Conservation (phyloP, 2,888 invertebrate species). For the Spodoptera picta region DNA sequence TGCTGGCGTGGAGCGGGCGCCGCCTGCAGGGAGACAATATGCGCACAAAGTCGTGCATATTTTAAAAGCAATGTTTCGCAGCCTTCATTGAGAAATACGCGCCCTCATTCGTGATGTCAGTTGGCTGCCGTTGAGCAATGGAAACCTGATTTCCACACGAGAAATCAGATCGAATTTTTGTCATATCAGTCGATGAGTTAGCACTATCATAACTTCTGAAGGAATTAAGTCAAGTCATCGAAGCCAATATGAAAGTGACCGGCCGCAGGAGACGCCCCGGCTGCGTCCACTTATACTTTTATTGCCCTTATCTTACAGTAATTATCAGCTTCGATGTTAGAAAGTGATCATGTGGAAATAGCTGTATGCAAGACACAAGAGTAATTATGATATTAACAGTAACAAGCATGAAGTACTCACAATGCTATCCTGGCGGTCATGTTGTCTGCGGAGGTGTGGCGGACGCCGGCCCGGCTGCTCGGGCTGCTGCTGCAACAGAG, state of each 20-base stretch:
- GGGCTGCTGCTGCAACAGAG: constrained; percentile 85
- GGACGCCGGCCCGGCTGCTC: constrained; percentile 74
- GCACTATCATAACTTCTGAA: constrained; percentile 40
- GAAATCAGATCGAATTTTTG: constrained; percentile 80
- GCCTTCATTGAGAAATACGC: constrained; percentile 86
- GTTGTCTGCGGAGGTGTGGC: constrained; percentile 60
- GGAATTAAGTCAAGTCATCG: constrained; percentile 56
- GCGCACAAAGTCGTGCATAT: constrained; percentile 83
- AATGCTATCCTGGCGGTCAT: constrained; percentile 82
- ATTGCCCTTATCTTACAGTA: constrained; percentile 61
- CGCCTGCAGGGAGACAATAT: constrained; percentile 69
- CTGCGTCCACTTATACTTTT: constrained; percentile 31
- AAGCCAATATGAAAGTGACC: constrained; percentile 75
- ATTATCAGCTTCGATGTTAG: constrained; percentile 71
- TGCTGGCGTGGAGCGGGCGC: constrained; percentile 40
- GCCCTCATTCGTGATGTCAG: constrained; percentile 86
- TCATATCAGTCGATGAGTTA: constrained; percentile 61
- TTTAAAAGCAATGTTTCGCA: constrained; percentile 86
- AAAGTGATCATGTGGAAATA: constrained; percentile 73
- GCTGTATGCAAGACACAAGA: constrained; percentile 46
- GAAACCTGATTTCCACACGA: constrained; percentile 84
- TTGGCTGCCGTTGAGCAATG: constrained; percentile 80
- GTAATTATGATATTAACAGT: constrained; percentile 50
- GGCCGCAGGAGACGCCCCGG: constrained; percentile 51
- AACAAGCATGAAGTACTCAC: constrained; percentile 72